Evolutionary conservation across 2,888 invertebrate genomes (phyloP), one percentile per base, ranked within the genome.

Genomic region (Agapetus fuscipes): DNA sequence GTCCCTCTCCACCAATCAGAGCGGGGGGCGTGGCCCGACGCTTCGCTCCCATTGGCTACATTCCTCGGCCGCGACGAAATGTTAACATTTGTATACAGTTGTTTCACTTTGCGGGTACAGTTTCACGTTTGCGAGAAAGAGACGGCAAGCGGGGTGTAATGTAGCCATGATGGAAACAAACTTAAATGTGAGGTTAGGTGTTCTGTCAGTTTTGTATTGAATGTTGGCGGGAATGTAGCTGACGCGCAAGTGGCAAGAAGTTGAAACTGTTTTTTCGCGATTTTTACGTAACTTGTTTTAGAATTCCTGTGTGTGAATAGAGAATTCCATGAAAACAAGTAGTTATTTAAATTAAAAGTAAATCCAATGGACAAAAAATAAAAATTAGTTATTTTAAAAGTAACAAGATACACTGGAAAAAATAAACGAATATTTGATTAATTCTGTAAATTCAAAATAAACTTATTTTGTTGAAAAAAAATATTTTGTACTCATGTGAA

Each of bases 31-130:
- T 61, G 55, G 58, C 52, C 52, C 11, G 41, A 12, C 30, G 20
- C 34, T 24, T 49, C 45, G 9, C 35, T 41, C 41, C 55, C 47
- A 68, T 67, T 67, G 67, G 68, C 45, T 41, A 52, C 40, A 39
- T 42, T 48, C 49, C 45, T 46, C 51, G 57, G 60, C 61, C 58
- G 36, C 32, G 34, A 34, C 17, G 62, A 60, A 60, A 61, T 66
- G 68, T 67, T 69, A 68, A 68, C 67, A 66, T 65, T 66, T 66
- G 66, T 67, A 67, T 67, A 20, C 9, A 20, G 9, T n/a, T n/a
- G 67, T 66, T 67, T 64, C 65, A 62, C 62, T 64, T 54, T 64
- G 55, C 55, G 56, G 64, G 61, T 59, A 66, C 65, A 64, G 64
- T 66, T 66, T 66, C 41, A 37, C 44, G 39, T 39, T 28, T 12